Evolutionary conservation across 2,797 vertebrate species (phyloP).

Genomic region (Tokudaia tokunoshimensis): DNA sequence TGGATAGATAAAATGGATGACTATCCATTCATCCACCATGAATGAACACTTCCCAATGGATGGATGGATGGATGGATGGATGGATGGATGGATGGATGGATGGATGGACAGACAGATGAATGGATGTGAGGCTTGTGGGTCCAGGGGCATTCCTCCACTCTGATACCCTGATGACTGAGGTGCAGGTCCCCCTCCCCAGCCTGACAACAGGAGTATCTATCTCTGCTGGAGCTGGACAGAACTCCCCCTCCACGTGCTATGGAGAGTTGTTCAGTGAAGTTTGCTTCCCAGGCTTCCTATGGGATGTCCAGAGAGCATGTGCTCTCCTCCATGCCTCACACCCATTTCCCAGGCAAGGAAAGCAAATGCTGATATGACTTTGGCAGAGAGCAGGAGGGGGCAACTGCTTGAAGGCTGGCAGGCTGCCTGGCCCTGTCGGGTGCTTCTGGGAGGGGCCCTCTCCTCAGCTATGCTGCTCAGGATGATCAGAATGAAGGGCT

Average conservation of each 20-base stretch:
- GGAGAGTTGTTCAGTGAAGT: not conserved
- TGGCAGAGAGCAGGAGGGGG: rapidly evolving
- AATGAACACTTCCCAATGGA: too few relatives aligned
- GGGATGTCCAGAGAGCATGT: not conserved
- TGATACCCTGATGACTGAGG: not conserved
- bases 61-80: not conserved
- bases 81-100: not conserved
- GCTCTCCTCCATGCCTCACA: not conserved
- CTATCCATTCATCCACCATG: too few relatives aligned
- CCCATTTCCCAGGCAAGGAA: not conserved
- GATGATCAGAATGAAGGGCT: not conserved
- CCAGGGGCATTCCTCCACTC: not conserved
- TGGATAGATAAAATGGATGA: not conserved
- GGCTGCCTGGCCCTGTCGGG: not conserved
- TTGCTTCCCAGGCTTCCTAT: not conserved
- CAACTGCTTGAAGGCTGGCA: rapidly evolving
- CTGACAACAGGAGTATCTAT: rapidly evolving
- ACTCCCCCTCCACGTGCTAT: not conserved
- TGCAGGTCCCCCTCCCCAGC: not conserved
- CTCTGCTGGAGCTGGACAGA: not conserved
- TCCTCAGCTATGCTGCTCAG: not conserved
- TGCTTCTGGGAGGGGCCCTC: not conserved
- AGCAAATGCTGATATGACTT: not conserved
- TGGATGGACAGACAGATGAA: rapidly evolving
- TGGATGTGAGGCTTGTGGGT: not conserved